A percentile compares a stretch with the other conserved stretches of the same genome.
These are phyloP conservation scores for Yponomeuta plumbellus DNA, from an alignment of 2,888 invertebrate species.

Conservation along the genomic window DNA sequence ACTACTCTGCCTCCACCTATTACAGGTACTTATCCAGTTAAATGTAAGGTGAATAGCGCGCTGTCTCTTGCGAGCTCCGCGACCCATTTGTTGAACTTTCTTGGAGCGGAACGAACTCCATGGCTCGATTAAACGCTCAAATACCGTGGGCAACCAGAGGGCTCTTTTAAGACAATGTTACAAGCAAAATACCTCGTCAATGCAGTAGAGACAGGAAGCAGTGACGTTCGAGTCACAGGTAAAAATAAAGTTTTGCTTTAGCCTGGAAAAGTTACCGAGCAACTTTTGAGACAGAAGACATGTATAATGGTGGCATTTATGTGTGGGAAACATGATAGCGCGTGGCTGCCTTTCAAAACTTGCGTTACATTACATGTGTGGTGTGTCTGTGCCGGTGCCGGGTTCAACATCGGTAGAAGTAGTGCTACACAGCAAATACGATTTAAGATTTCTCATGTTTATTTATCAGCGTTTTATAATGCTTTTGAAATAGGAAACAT, in stretches of 20 bases:
- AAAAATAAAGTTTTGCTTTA: slow-evolving; percentile 9
- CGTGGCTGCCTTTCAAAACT: slow-evolving; percentile 1
- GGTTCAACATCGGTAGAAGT: background rate
- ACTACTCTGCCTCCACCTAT: background rate
- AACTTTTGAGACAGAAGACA: slow-evolving; percentile 13
- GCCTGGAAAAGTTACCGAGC: slow-evolving; percentile 3
- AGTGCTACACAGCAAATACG: background rate
- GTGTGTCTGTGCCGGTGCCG: background rate
- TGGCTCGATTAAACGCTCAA: slow-evolving; percentile 32
- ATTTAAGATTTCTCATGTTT: background rate
- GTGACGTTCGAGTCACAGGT: background rate
- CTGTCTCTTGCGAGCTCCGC: background rate
- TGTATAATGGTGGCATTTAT: slow-evolving; percentile 4
- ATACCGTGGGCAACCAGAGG: slow-evolving; percentile 26
- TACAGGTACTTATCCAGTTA: slow-evolving; percentile 10
- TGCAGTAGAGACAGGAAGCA: slow-evolving; percentile 1
- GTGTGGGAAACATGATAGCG: slow-evolving; percentile 10
- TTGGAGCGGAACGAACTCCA: slow-evolving; percentile 32
- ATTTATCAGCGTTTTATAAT: no score
- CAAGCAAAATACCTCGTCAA: background rate
- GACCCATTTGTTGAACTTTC: slow-evolving; percentile 22
- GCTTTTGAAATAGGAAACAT: no score
- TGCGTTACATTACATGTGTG: background rate
- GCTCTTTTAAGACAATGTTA: slow-evolving; percentile 2
- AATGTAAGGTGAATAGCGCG: slow-evolving; percentile 1